phyloP scores from a whole-genome alignment of 2,888 invertebrate species.

The Chrysomela aeneicollis region DNA sequence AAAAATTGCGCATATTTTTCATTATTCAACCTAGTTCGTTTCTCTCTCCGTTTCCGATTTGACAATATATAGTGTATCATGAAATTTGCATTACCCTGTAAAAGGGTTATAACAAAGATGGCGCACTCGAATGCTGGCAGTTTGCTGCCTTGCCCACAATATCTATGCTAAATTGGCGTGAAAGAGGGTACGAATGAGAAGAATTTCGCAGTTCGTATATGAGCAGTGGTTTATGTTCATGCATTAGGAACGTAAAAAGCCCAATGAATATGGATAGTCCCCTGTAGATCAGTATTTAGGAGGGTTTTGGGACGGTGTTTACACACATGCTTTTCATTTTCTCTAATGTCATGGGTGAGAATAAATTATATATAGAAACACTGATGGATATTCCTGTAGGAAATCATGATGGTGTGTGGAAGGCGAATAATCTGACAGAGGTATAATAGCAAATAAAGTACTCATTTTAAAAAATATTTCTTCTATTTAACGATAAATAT shows the following conservation, averaged over 20 bases:
- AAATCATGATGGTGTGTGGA: too few relatives aligned
- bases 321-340: neutral
- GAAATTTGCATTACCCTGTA: too few relatives aligned
- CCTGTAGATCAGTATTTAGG: conserved; percentile 15
- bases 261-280: conserved; percentile 20
- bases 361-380: neutral
- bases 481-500: too few relatives aligned
- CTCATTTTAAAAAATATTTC: too few relatives aligned
- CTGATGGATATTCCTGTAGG: neutral
- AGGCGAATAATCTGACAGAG: too few relatives aligned
- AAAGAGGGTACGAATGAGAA: neutral
- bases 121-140: conserved; percentile 3
- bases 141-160: conserved; percentile 1
- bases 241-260: conserved; percentile 26
- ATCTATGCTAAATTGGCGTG: conserved; percentile 6
- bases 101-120: conserved; percentile 16
- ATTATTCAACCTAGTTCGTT: too few relatives aligned
- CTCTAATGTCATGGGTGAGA: neutral
- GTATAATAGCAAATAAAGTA: too few relatives aligned
- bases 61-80: too few relatives aligned
- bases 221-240: conserved; percentile 25
- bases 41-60: too few relatives aligned
- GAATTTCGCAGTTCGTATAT: conserved; percentile 11
- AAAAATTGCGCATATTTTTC: too few relatives aligned
- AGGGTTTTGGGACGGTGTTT: conserved; percentile 9